Conservation (phyloP, 2,113 vertebrate genomes). For the Megaleporinus macrocephalus region DNA sequence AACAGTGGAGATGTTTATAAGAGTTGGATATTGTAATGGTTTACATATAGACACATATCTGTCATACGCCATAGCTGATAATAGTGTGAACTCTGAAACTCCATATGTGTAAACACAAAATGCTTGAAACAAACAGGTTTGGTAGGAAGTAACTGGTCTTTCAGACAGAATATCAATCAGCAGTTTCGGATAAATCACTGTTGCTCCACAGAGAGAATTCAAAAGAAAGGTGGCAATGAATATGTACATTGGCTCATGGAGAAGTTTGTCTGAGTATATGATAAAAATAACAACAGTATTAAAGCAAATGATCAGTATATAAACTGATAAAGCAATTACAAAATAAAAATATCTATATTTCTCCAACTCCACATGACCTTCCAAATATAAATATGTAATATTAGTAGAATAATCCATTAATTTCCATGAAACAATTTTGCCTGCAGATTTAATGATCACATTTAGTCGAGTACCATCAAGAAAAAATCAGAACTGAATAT, state of each 20-base stretch:
- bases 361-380: neutral
- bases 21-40: slow-evolving; percentile 6
- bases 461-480: too few species aligned
- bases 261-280: too few species aligned
- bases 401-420: too few species aligned
- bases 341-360: too few species aligned
- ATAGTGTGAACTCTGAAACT: slow-evolving; percentile 6
- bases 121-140: neutral
- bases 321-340: too few species aligned
- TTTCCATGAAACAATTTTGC: too few species aligned
- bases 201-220: neutral
- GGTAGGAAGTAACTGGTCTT: neutral
- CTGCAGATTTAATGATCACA: too few species aligned
- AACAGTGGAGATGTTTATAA: slow-evolving; percentile 17
- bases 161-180: neutral
- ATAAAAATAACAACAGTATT: too few species aligned
- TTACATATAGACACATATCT: slow-evolving; percentile 40
- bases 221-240: neutral
- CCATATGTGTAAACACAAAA: slow-evolving; percentile 13
- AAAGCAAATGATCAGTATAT: too few species aligned
- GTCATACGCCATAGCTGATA: slow-evolving; percentile 35
- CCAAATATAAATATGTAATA: too few species aligned
- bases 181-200: slow-evolving; percentile 8
- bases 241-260: too few species aligned
- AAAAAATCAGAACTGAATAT: too few species aligned